Percentiles rank a stretch among this genome's conserved stretches.
These are phyloP conservation scores for Deroplatys truncata DNA, from an alignment of 2,888 invertebrate species.

Conservation along the genomic window DNA sequence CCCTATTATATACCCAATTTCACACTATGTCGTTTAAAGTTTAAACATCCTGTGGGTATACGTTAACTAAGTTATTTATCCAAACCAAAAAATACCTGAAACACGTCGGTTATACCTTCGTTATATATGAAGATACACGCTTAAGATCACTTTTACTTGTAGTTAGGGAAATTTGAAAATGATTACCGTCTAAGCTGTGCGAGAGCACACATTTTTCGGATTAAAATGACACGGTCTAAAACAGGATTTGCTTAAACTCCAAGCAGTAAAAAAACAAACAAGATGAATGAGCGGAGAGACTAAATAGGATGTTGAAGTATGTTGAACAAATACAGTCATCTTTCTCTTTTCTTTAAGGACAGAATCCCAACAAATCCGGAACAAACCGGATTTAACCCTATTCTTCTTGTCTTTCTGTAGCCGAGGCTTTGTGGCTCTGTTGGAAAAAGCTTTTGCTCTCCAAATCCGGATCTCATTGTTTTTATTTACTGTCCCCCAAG, in stretches of 20 bases:
- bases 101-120: no score
- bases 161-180: no score
- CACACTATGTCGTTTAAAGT: no score
- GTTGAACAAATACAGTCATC: neutral
- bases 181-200: no score
- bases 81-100: no score
- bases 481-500: neutral
- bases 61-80: no score
- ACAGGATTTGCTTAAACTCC: neutral
- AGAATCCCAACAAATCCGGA: neutral
- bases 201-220: neutral
- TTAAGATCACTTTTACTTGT: no score
- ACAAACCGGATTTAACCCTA: neutral
- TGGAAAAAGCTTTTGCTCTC: neutral
- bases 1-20: no score
- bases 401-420: neutral
- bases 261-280: neutral
- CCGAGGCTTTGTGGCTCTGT: neutral
- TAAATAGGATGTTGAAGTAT: neutral
- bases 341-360: neutral
- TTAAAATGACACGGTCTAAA: neutral
- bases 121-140: no score
- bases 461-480: neutral
- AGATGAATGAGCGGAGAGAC: neutral
- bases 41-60: no score